Evolutionary conservation across 2,113 vertebrate species (phyloP), one percentile per base, ranked within the genome.

Genomic region (Lucifuga dentata): DNA sequence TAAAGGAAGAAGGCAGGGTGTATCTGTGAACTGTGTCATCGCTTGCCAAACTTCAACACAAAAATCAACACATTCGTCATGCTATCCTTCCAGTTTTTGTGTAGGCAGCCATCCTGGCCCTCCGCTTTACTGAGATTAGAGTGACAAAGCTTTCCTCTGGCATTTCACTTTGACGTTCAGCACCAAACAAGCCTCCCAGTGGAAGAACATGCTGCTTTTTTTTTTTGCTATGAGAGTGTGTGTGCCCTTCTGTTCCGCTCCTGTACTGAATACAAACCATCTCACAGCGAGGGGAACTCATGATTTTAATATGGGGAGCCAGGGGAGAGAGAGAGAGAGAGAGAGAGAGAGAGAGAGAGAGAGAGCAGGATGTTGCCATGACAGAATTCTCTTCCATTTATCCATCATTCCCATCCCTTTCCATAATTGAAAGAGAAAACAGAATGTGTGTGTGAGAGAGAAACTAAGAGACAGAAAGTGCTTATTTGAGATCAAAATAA

Each of bases 61-160:
- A 2, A 20, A 11, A 68, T 16, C n/a, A 52, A 43, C 35, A 15
- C 23, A 16, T 1, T 0, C 5, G 59, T 61, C 52, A 32, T 51
- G 69, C 60, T 1, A 16, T 51, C 24, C 16, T 11, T 52, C 2
- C 0, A 15, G 45, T 59, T 65, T 59, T 8, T 51, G 41, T 20
- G 64, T 23, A 21, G 61, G 64, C 26, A 38, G 46, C 23, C 43
- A n/a, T 85, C 82, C 41, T 17, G 64, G 68, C 58, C 62, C 60
- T 59, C 17, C 41, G 29, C 57, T 76, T 69, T 13, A 35, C 63
- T 44, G 45, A 58, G 55, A 69, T 59, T 26, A 10, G 48, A 65
- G 40, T 26, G 60, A 78, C 60, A 78, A 75, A 68, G 51, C 73
- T 56, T 73, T 73, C 35, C 51, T 81, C 60, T 73, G 69, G 64